Percentiles rank a stretch among this genome's conserved stretches.
phyloP scores from a whole-genome alignment of 92 coral and sea anemone species.

The Zoanthus sansibaricus region DNA sequence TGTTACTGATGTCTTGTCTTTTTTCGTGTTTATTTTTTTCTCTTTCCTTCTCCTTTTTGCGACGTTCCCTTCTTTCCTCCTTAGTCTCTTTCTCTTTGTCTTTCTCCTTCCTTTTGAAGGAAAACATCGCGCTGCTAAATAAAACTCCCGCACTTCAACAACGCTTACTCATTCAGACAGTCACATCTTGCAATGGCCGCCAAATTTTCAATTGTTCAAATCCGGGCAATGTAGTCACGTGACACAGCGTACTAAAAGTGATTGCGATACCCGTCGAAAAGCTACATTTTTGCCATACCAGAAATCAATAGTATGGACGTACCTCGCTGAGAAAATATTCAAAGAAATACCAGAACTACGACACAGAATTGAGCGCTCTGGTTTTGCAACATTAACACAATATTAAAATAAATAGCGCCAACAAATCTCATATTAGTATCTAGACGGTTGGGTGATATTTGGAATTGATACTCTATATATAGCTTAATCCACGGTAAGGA shows the following conservation, averaged over 20 bases:
- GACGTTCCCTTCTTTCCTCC: constrained; percentile 90
- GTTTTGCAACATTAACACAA: background rate
- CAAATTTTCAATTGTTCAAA: constrained; percentile 88
- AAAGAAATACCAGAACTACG: background rate
- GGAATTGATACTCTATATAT: no score
- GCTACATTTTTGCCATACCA: constrained; percentile 1
- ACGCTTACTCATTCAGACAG: background rate
- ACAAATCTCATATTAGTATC: background rate
- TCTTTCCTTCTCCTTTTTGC: constrained; percentile 83
- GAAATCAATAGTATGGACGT: background rate
- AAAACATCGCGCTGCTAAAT: constrained; percentile 82
- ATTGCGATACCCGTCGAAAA: background rate
- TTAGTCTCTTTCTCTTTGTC: constrained; percentile 87
- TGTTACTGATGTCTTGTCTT: constrained; percentile 73
- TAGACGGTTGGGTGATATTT: no score
- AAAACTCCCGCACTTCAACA: constrained; percentile 13
- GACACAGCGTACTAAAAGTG: constrained; percentile 40
- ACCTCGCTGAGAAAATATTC: constrained; percentile 2
- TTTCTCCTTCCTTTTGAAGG: constrained; percentile 95
- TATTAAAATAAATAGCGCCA: background rate
- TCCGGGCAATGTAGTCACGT: constrained; percentile 85
- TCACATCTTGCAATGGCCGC: constrained; percentile 86
- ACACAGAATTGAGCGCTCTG: background rate
- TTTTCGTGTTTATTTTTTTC: constrained; percentile 80
- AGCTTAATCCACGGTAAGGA: no score